Percentiles rank a stretch among this genome's conserved stretches.
Conservation (phyloP, 2,113 vertebrate genomes). For the Erinaceus europaeus region DNA sequence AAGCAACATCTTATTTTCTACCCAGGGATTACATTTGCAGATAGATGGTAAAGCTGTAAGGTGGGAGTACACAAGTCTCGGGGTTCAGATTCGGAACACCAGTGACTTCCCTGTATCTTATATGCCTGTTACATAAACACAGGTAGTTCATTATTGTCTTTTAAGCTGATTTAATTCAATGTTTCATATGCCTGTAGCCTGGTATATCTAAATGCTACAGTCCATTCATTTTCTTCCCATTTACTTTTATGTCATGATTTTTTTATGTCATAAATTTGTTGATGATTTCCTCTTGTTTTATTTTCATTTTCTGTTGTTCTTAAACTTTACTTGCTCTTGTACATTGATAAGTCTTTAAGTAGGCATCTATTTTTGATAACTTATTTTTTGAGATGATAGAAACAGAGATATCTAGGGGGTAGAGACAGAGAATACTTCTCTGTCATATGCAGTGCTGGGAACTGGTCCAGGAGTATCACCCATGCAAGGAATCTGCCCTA, state of each 20-base stretch:
- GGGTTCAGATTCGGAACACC: neutral
- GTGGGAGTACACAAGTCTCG: neutral
- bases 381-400: too few relatives aligned
- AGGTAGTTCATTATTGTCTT: neutral
- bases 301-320: neutral
- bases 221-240: neutral
- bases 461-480: too few relatives aligned
- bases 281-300: neutral
- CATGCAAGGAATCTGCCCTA: too few relatives aligned
- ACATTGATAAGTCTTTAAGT: conserved; percentile 13
- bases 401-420: too few relatives aligned
- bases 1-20: too few relatives aligned
- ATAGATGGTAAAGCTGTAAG: too few relatives aligned
- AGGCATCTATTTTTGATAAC: neutral
- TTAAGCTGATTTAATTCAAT: neutral
- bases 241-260: neutral
- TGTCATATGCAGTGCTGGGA: too few relatives aligned
- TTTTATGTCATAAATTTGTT: too few relatives aligned
- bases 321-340: conserved; percentile 9
- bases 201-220: neutral
- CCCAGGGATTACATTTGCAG: too few relatives aligned
- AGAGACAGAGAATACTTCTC: too few relatives aligned
- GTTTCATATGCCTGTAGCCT: neutral
- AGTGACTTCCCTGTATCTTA: neutral
- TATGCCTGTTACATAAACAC: neutral